phyloP scores from a whole-genome alignment of 2,888 invertebrate genomes.

The Heteromurus nitidus region DNA sequence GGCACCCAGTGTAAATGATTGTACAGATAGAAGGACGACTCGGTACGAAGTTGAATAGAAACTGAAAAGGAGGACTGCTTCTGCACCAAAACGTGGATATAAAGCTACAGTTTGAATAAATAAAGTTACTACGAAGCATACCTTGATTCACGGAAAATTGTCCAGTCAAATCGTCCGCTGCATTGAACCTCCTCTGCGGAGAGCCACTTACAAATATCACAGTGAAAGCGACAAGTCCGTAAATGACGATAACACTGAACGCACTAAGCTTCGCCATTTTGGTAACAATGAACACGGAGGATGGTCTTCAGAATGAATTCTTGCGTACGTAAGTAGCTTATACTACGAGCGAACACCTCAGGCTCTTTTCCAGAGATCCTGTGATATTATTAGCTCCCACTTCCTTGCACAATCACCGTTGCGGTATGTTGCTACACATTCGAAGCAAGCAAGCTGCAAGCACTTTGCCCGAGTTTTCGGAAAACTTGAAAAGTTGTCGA shows the following conservation, averaged over 20 bases:
- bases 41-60: background rate
- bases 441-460: too few species aligned
- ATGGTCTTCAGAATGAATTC: too few species aligned
- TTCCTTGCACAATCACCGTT: too few species aligned
- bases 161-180: constrained; percentile 47
- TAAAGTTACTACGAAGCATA: background rate
- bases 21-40: too few species aligned
- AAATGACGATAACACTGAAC: background rate
- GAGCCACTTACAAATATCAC: constrained; percentile 42
- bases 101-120: background rate
- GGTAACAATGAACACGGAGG: too few species aligned
- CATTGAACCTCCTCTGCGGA: constrained; percentile 54
- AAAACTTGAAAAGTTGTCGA: too few species aligned
- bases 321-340: too few species aligned
- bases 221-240: constrained; percentile 25
- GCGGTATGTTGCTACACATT: too few species aligned
- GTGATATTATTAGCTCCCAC: too few species aligned
- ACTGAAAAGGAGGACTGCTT: background rate
- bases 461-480: too few species aligned
- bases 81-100: background rate
- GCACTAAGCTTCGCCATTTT: background rate
- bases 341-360: too few species aligned
- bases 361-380: too few species aligned
- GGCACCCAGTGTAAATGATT: background rate
- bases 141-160: constrained; percentile 43